A percentile compares a stretch with the other conserved stretches of the same genome.
Conservation (phyloP, 2,888 invertebrate genomes). For the Cephonodes hylas region DNA sequence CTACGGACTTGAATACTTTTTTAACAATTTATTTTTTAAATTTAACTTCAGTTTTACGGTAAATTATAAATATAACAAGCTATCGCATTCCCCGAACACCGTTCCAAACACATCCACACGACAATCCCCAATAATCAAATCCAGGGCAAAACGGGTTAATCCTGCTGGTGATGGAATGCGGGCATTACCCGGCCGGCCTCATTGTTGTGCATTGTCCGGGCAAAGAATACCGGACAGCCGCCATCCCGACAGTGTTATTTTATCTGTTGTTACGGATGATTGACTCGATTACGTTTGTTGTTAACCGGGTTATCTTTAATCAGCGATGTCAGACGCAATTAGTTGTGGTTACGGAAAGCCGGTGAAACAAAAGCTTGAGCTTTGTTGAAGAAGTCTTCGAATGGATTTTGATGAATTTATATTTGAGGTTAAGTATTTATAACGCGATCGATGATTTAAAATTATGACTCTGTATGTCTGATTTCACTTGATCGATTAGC, state of each 20-base stretch:
- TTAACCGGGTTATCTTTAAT: not conserved
- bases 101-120: not conserved
- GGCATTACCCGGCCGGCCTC: slow-evolving; percentile 27
- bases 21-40: too few relatives aligned
- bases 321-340: not conserved
- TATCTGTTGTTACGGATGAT: slow-evolving; percentile 4
- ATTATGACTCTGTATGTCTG: too few relatives aligned
- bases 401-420: too few relatives aligned
- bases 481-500: too few relatives aligned
- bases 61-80: not conserved
- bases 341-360: not conserved
- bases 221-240: slow-evolving; percentile 9
- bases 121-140: slow-evolving; percentile 34
- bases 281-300: not conserved
- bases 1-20: not conserved
- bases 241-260: not conserved
- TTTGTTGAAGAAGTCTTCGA: too few relatives aligned
- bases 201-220: slow-evolving; percentile 28
- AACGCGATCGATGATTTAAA: too few relatives aligned
- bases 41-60: too few relatives aligned
- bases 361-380: too few relatives aligned
- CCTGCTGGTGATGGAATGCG: slow-evolving; percentile 43
- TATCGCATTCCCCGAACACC: not conserved
- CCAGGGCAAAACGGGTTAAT: slow-evolving; percentile 40
- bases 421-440: too few relatives aligned